Percentiles rank a stretch among this genome's conserved stretches.
Conservation (phyloP, 2,113 vertebrate species). For the Grus americana region DNA sequence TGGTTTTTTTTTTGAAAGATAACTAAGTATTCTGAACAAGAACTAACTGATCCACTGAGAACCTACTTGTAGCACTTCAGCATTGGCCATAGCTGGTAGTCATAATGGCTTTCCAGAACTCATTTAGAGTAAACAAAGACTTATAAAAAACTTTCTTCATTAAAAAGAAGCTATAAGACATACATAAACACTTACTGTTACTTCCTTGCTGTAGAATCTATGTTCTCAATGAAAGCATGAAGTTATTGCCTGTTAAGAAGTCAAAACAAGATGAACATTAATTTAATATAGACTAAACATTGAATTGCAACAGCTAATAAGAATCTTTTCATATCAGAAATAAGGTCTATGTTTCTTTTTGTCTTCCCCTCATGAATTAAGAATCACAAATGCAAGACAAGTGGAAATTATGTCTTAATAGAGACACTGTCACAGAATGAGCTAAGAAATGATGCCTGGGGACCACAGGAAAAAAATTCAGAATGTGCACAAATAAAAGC, state of each 20-base stretch:
- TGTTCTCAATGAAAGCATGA: conserved; percentile 3
- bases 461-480: neutral
- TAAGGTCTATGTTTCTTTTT: neutral
- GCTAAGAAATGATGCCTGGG: neutral
- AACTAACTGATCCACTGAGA: neutral
- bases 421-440: neutral
- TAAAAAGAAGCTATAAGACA: neutral
- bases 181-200: conserved; percentile 70
- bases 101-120: neutral
- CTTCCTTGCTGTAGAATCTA: conserved; percentile 31
- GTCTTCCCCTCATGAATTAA: neutral
- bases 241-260: conserved; percentile 71
- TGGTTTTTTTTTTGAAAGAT: neutral
- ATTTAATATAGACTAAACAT: conserved; percentile 45
- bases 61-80: neutral
- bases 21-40: neutral
- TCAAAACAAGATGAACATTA: conserved; percentile 62
- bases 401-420: conserved; percentile 38
- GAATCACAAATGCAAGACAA: conserved; percentile 22
- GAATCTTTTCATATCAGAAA: neutral
- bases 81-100: neutral
- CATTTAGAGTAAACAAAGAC: neutral
- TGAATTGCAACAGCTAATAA: conserved; percentile 50
- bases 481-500: neutral
- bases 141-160: neutral